Evolutionary conservation across 2,113 vertebrate species (phyloP), one percentile per base, ranked within the genome.

Genomic region (Onychostruthus taczanowskii): DNA sequence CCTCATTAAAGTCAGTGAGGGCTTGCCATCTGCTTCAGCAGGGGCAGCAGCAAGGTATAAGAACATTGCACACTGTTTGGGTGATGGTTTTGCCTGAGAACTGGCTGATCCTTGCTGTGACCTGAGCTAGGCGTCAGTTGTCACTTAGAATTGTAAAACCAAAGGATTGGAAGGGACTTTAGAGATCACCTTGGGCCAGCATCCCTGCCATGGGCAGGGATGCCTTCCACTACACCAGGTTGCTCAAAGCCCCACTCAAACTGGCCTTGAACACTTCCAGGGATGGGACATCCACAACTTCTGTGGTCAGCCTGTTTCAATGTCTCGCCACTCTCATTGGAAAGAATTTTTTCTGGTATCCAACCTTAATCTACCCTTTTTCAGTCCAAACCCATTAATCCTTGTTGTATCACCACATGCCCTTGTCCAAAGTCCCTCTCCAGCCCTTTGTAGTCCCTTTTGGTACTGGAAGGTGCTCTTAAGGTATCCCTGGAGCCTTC

Each of bases 1-100:
- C 58, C 94, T 94, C 84, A 50, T 95, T 91, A 92, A 76, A 95
- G 87, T 67, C 90, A 56, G 50, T 16, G 64, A 63, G 72, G 94
- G 43, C 47, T 73, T 68, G 50, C 76, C 73, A 90, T 95, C 95
- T 94, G 87, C 87, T 96, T 94, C 80, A 78, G 73, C 59, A 84
- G 63, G 68, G 84, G 39, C 66, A 80, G 47, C 81, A 74, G 19
- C 61, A 56, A 84, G 56, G 28, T 56, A 41, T 31, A 23, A 58
- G 84, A 61, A 30, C 66, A 76, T 13, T 86, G 46, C 2, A 6
- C n/a, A 19, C 15, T 44, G 28, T 56, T 73, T 39, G 33, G 30
- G 16, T 53, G 24, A 47, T 41, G 39, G 3, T 18, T 81, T 75
- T 75, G 35, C 49, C 73, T 61, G 53, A 92, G 61, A 52, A 27